Percentiles rank a stretch among this genome's conserved stretches.
Conservation (phyloP, 2,113 vertebrate species). For the Cariama cristata region DNA sequence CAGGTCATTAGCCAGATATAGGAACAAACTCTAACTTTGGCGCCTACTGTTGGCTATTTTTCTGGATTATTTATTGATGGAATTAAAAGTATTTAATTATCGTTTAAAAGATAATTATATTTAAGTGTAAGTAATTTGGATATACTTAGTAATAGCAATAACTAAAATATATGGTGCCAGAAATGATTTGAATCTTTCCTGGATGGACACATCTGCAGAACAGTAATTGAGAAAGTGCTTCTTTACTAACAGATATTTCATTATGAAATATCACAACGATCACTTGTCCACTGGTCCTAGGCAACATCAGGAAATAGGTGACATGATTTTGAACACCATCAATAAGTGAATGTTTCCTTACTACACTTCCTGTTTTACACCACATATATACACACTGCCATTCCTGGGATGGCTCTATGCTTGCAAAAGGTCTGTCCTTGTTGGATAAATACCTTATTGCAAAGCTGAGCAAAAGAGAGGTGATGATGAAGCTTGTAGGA, state of each 20-base stretch:
- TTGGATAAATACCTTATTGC: not conserved
- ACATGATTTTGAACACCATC: not conserved
- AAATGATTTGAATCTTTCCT: not conserved
- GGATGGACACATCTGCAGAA: not conserved
- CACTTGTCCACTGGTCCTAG: not conserved
- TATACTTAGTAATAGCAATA: not conserved
- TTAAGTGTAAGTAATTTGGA: not conserved
- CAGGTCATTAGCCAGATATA: not conserved
- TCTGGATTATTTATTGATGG: not conserved
- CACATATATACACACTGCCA: not conserved
- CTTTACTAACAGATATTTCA: not conserved
- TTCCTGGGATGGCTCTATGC: not conserved
- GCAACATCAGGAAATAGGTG: not conserved
- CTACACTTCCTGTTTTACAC: not conserved
- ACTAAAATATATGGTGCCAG: not conserved
- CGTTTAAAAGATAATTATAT: not conserved
- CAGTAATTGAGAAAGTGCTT: not conserved
- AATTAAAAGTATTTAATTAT: not conserved
- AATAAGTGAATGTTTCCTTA: not conserved
- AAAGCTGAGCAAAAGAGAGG: not conserved
- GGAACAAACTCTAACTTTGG: not conserved
- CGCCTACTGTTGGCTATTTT: not conserved
- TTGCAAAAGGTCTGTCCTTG: not conserved
- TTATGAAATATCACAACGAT: not conserved
- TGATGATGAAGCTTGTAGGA: not conserved